phyloP scores from a whole-genome alignment of 1,140 invertebrate genomes.

The Drosophila arizonae region DNA sequence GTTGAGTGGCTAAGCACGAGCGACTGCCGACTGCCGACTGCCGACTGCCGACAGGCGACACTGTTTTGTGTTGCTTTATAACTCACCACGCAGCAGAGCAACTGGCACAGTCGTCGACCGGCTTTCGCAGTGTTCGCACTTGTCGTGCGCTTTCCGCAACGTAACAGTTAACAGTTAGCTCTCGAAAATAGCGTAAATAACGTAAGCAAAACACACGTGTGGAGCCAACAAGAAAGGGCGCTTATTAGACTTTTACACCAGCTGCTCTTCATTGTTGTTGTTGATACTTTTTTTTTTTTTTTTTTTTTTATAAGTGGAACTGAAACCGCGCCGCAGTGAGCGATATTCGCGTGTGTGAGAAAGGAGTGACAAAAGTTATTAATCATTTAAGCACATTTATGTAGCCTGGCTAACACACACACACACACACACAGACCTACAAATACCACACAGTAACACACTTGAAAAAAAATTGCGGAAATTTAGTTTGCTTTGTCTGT shows the following conservation, averaged over 20 bases:
- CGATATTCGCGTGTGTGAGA: conserved; percentile 44
- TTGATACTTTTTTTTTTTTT: conserved; percentile 36
- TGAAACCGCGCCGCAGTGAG: conserved; percentile 47
- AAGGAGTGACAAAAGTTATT: conserved; percentile 76
- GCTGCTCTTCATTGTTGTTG: conserved; percentile 13
- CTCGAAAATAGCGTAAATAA: conserved; percentile 17
- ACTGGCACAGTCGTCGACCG: conserved; percentile 67
- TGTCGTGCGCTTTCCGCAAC: conserved; percentile 24
- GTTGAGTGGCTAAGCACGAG: background rate
- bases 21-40: conserved; percentile 16
- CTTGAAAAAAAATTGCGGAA: conserved; percentile 44
- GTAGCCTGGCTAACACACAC: conserved; percentile 56
- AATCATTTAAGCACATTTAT: conserved; percentile 77
- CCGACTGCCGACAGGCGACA: conserved; percentile 30
- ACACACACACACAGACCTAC: conserved; percentile 19
- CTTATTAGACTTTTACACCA: conserved; percentile 55
- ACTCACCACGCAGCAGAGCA: conserved; percentile 52
- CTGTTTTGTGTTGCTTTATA: conserved; percentile 39
- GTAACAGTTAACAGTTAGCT: background rate
- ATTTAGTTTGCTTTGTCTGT: conserved; percentile 65
- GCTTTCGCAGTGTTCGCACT: conserved; percentile 59
- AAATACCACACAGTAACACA: background rate
- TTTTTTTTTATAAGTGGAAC: conserved; percentile 63
- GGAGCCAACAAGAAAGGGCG: conserved; percentile 37
- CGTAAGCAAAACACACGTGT: conserved; percentile 38